phyloP scores from a whole-genome alignment of 1,140 invertebrate genomes.

The Drosophila littoralis region DNA sequence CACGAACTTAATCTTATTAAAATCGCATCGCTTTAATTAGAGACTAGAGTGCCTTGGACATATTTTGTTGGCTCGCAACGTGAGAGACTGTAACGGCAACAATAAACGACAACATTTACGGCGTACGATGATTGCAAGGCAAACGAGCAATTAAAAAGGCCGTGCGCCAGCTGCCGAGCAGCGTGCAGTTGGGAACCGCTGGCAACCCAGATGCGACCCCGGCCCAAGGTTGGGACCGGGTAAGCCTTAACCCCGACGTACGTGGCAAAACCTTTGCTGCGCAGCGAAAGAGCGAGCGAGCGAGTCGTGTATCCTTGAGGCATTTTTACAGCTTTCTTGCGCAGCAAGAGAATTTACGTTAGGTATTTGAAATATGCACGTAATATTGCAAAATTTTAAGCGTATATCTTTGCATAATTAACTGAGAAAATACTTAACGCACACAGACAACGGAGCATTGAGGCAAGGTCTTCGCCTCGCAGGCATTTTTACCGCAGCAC shows the following conservation, averaged over 20 bases:
- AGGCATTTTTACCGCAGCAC: constrained; percentile 77
- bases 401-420: constrained; percentile 83
- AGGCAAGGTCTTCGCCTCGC: constrained; percentile 49
- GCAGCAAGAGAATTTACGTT: constrained; percentile 46
- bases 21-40: constrained; percentile 58
- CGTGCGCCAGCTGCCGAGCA: constrained; percentile 54
- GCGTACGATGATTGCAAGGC: constrained; percentile 73
- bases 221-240: constrained; percentile 43
- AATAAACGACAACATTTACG: constrained; percentile 78
- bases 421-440: constrained; percentile 81
- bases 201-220: constrained; percentile 14
- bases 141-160: constrained; percentile 80
- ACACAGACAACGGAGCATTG: constrained; percentile 35
- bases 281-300: background rate
- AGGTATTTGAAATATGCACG: constrained; percentile 81
- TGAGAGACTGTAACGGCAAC: constrained; percentile 44
- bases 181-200: background rate
- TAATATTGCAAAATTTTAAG: constrained; percentile 83
- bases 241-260: constrained; percentile 56
- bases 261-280: constrained; percentile 46
- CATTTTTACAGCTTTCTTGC: constrained; percentile 73
- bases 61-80: constrained; percentile 42
- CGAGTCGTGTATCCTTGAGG: constrained; percentile 58
- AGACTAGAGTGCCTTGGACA: constrained; percentile 37
- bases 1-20: constrained; percentile 58